A percentile compares a stretch with the other conserved stretches of the same genome.
These are phyloP conservation scores for Belgica antarctica DNA, from an alignment of 2,888 invertebrate species.

Conservation along the genomic window DNA sequence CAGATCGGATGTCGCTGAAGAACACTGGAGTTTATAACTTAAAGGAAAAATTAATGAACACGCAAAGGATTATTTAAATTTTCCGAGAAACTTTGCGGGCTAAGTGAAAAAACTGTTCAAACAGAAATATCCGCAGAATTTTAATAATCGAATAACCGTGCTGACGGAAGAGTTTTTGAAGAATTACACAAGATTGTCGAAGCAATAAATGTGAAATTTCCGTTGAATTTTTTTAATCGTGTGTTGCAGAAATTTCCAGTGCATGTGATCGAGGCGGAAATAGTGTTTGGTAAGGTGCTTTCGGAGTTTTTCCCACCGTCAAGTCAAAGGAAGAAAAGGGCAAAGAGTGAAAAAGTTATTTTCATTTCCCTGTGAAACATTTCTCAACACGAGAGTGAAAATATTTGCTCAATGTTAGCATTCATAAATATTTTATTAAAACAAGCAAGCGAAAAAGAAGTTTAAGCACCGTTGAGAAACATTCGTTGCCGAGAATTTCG, in stretches of 20 bases:
- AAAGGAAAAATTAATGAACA: background rate
- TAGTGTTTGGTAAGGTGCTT: constrained; percentile 28
- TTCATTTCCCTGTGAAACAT: background rate
- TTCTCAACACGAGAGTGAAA: constrained; percentile 23
- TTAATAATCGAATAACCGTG: background rate
- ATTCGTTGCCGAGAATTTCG: background rate
- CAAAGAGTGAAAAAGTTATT: constrained; percentile 21
- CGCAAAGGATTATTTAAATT: constrained; percentile 2
- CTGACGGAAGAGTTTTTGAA: background rate
- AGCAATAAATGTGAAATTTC: constrained; percentile 35
- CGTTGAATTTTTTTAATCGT: constrained; percentile 28
- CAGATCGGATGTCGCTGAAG: constrained; percentile 9
- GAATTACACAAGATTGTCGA: constrained; percentile 3
- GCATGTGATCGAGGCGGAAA: constrained; percentile 20
- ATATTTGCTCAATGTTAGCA: constrained; percentile 41
- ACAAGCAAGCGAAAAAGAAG: constrained; percentile 20
- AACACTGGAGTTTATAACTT: background rate
- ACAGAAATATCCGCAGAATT: too few species aligned
- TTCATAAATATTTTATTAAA: constrained; percentile 41
- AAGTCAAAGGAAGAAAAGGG: background rate
- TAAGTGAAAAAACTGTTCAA: background rate
- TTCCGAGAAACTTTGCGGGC: background rate
- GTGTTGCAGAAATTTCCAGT: background rate
- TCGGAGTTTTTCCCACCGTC: background rate
- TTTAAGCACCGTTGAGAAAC: background rate